Evolutionary conservation across 2,113 vertebrate species (phyloP).

Genomic region (Odocoileus virginianus): DNA sequence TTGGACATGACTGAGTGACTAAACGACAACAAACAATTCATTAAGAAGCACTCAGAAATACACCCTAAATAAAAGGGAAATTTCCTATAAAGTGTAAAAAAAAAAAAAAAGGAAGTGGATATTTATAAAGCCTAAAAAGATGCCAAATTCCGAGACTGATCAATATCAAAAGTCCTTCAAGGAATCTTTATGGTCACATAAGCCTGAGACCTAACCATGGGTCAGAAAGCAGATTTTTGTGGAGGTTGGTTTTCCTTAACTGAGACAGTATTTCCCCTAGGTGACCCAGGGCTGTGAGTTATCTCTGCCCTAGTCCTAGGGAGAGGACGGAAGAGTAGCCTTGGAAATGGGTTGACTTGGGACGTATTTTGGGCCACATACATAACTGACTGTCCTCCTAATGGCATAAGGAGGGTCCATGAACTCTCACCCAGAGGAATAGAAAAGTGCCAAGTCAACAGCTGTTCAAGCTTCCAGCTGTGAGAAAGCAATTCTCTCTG

Average conservation of each 20-base stretch:
- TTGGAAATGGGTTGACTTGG: background rate
- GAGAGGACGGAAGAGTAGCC: background rate
- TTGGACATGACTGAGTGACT: background rate
- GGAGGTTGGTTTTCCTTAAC: background rate
- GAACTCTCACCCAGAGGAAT: background rate
- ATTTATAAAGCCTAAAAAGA: background rate
- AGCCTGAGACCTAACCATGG: background rate
- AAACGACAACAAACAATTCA: background rate
- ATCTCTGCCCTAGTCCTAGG: background rate
- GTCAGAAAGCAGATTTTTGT: background rate
- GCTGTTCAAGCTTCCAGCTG: conserved; percentile 3
- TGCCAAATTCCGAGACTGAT: background rate
- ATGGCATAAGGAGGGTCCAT: background rate
- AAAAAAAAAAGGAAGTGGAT: background rate
- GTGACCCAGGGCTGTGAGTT: background rate
- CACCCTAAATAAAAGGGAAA: background rate
- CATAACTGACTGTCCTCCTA: background rate
- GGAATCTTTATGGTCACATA: background rate
- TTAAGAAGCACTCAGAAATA: background rate
- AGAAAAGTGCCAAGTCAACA: background rate
- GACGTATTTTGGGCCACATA: background rate
- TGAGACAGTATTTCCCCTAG: background rate
- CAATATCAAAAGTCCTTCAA: background rate
- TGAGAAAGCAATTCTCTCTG: conserved; percentile 31
- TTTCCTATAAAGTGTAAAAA: background rate